Evolutionary conservation across 2,888 invertebrate species (phyloP).

Genomic region (Blomia tropicalis): DNA sequence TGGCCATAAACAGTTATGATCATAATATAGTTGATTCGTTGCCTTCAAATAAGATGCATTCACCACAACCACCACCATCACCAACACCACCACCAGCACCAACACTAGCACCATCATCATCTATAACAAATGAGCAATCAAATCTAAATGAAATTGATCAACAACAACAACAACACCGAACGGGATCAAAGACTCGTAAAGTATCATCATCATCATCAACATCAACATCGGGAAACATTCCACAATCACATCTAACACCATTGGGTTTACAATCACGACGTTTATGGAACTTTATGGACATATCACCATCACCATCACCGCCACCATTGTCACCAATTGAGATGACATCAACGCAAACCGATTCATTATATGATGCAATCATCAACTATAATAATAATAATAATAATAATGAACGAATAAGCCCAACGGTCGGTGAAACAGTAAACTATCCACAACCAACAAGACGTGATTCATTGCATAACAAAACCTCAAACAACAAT

Average conservation of each 20-base stretch:
- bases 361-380: not conserved
- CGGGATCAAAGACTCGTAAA: not conserved
- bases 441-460: not conserved
- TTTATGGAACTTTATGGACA: slow-evolving; percentile 12
- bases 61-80: not conserved
- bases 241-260: no score
- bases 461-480: not conserved
- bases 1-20: not conserved
- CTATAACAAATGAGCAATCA: not conserved
- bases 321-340: slow-evolving; percentile 4
- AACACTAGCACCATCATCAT: not conserved
- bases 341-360: not conserved
- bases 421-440: not conserved
- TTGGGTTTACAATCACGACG: not conserved
- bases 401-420: not conserved
- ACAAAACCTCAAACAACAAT: not conserved
- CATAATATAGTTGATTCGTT: not conserved
- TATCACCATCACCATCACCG: slow-evolving; percentile 17
- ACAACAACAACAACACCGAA: not conserved
- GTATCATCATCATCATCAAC: not conserved
- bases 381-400: not conserved
- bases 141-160: not conserved
- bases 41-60: not conserved
- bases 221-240: not conserved
- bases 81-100: no score